Conservation (phyloP, 2,113 vertebrate genomes). For the Podiceps cristatus region DNA sequence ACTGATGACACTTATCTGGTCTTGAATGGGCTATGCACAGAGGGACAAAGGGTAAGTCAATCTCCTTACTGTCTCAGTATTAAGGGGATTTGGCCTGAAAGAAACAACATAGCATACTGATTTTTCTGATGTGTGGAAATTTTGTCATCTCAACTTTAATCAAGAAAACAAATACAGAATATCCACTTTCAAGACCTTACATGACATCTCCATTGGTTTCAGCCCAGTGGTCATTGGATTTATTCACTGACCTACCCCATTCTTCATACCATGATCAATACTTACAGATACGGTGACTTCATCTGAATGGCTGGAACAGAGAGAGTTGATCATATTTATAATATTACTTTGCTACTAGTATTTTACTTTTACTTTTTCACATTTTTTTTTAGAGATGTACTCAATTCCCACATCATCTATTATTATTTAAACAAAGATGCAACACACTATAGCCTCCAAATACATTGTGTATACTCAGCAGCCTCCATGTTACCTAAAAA, state of each 20-base stretch:
- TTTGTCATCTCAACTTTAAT: neutral
- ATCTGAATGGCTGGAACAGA: neutral
- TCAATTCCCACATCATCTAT: neutral
- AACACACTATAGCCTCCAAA: neutral
- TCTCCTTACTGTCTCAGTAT: neutral
- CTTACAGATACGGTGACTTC: neutral
- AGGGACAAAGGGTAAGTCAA: neutral
- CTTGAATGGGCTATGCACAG: neutral
- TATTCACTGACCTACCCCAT: neutral
- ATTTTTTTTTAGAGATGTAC: neutral
- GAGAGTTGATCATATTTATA: neutral
- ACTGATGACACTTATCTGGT: neutral
- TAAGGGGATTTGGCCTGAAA: neutral
- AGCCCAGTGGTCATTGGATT: neutral
- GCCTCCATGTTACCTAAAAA: neutral
- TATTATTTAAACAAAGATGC: neutral
- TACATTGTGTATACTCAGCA: neutral
- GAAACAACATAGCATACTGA: neutral
- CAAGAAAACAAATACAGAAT: neutral
- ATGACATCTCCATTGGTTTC: neutral
- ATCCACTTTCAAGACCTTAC: neutral
- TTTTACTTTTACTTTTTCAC: neutral
- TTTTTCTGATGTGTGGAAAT: neutral
- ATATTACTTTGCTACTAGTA: neutral
- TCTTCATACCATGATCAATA: neutral